phyloP scores from a whole-genome alignment of 2,888 invertebrate genomes.

The Lomographa bimaculata region DNA sequence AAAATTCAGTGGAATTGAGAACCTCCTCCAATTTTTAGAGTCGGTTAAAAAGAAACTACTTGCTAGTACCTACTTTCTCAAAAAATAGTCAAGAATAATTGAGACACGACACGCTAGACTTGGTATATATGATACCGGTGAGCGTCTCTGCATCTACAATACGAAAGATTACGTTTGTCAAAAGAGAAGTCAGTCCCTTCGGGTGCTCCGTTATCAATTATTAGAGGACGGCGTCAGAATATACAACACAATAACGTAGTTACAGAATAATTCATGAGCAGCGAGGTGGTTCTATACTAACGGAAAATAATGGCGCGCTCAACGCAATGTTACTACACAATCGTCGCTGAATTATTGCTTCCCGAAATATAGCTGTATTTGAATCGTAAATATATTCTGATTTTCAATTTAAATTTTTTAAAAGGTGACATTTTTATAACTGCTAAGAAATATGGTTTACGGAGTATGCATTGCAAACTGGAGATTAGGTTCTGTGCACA shows the following conservation, averaged over 20 bases:
- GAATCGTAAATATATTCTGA: constrained; percentile 30
- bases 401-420: constrained; percentile 30
- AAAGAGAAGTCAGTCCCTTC: constrained; percentile 27
- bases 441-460: constrained; percentile 12
- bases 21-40: too few relatives aligned
- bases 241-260: constrained; percentile 41
- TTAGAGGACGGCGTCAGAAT: constrained; percentile 36
- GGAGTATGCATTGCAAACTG: constrained; percentile 8
- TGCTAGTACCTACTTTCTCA: too few relatives aligned
- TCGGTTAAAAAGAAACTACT: too few relatives aligned
- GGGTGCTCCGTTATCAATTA: constrained; percentile 41
- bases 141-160: constrained; percentile 20
- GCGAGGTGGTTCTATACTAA: constrained; percentile 40
- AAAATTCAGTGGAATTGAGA: too few relatives aligned
- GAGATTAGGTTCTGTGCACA: constrained; percentile 18
- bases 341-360: constrained; percentile 38
- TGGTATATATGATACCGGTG: constrained; percentile 7
- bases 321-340: constrained; percentile 37
- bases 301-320: constrained; percentile 43
- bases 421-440: constrained; percentile 21
- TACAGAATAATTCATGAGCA: constrained; percentile 43
- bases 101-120: constrained; percentile 4
- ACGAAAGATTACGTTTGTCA: constrained; percentile 23
- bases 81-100: too few relatives aligned
- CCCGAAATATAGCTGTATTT: constrained; percentile 31